Evolutionary conservation across 2,888 invertebrate species (phyloP), one percentile per base, ranked within the genome.

Genomic region (Drosophila subquinaria): DNA sequence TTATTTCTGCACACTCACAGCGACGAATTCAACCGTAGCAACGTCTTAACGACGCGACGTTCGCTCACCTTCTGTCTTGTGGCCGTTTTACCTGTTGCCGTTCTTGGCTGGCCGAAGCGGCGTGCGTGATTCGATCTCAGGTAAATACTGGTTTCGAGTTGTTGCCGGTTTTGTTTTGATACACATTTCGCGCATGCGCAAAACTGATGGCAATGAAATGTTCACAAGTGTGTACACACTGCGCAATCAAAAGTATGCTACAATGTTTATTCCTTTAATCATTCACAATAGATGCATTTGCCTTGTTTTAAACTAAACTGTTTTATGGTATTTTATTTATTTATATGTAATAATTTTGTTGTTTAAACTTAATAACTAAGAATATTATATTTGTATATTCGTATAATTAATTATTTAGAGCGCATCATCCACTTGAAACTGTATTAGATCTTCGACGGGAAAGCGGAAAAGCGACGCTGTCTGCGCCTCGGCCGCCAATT

Each of bases 351-450:
- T 30, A 4, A 4, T 3, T 35, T 36, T 45, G 23, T 8, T 17
- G 8, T 9, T 47, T 27, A 38, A 48, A 27, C 23, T 56, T 36
- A 63, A 42, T 13, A 40, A 11, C 57, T 50, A 27, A 0, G 38
- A 27, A 43, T 45, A 43, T 35, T 48, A 63, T 63, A 45, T 60
- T 53, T 17, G 33, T 56, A 56, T 62, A 45, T 60, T 53, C 20
- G 33, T 56, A 56, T 62, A 66, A 73, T 6, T 47, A 10, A 50
- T 17, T 4, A 15, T 35, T 79, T 81, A 91, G 77, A 91, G 87
- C 15, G 92, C 92, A 78, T 92, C 92, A 40, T 92, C 91, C 27
- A 92, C 92, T 64, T 92, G 92, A 65, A 92, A 92, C 59, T 92
- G 91, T 76, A 92, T 90, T 30, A 92, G 72, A 78, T 92, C 92